Conservation (phyloP, 2,113 vertebrate genomes). For the Myotis yumanensis region DNA sequence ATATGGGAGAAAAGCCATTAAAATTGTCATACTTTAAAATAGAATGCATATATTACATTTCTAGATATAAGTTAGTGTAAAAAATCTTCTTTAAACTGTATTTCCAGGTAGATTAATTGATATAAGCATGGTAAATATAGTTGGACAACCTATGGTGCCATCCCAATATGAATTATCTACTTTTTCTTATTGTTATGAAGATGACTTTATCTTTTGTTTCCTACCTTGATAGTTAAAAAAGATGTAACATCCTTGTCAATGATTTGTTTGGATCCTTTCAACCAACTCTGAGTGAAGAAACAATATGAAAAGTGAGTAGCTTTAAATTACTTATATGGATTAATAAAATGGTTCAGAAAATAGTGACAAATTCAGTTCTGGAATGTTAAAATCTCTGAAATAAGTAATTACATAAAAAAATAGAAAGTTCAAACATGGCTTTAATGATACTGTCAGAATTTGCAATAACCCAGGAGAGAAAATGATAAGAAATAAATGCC, state of each 20-base stretch:
- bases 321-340: constrained; percentile 5
- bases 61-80: not conserved
- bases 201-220: not conserved
- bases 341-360: constrained; percentile 32
- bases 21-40: not conserved
- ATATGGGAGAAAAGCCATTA: not conserved
- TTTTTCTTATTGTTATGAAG: not conserved
- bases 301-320: not conserved
- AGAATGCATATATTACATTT: not conserved
- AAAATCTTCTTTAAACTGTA: not conserved
- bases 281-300: not conserved
- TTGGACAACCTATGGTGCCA: not conserved
- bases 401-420: constrained; percentile 49
- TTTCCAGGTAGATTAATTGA: not conserved
- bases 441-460: constrained; percentile 31
- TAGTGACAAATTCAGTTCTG: not conserved
- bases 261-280: not conserved
- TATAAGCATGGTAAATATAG: not conserved
- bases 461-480: not conserved
- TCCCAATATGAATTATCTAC: not conserved
- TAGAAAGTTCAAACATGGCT: not conserved
- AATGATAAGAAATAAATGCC: constrained; percentile 11
- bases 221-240: not conserved
- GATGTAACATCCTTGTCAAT: not conserved
- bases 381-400: not conserved